Evolutionary conservation across 2,888 invertebrate genomes (phyloP), one percentile per base, ranked within the genome.

Genomic region (Caenorhabditis becei): DNA sequence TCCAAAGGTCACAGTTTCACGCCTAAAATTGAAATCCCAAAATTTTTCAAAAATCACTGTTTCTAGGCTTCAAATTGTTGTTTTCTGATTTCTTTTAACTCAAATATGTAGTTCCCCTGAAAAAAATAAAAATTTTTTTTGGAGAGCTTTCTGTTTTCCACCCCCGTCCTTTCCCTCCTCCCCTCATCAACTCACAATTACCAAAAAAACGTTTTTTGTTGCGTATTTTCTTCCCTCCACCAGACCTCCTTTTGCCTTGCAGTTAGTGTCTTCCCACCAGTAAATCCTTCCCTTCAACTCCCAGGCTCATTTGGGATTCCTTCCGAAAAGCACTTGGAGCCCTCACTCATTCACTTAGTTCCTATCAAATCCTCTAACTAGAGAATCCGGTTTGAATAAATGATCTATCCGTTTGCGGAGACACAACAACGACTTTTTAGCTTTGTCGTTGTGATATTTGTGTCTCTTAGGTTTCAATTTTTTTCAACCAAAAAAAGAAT

Each of bases 181-280:
- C 41, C 61, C 75, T 75, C 75, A 75, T 75, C 75, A 75, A 75
- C 75, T 75, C 20, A 75, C 75, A 75, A 75, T 75, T 75, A 75
- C 75, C 66, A 26, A 20, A 28, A 74, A 72, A 53, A n/a, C n/a
- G n/a, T n/a, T n/a, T n/a, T n/a, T n/a, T 32, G 44, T 26, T 56
- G 32, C 56, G 32, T 56, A 20, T 54, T 26, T 51, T 20, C 28
- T 54, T 14, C 58, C 44, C 20, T 14, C 41, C 41, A 7, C 41
- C 41, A 2, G 41, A 41, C 41, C 47, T 65, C 61, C 20, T 59
- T 26, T 49, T 44, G 47, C 16, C 41, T 11, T 37, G 2, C 24
- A 53, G 51, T 59, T 61, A 59, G 59, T 37, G 49, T 20, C 53
- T 28, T 47, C 71, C 62, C 71, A 26, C 53, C 53, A 53, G 10